These are phyloP conservation scores for Gymnocypris eckloni DNA, from an alignment of 2,797 vertebrate species.

Conservation along the genomic window DNA sequence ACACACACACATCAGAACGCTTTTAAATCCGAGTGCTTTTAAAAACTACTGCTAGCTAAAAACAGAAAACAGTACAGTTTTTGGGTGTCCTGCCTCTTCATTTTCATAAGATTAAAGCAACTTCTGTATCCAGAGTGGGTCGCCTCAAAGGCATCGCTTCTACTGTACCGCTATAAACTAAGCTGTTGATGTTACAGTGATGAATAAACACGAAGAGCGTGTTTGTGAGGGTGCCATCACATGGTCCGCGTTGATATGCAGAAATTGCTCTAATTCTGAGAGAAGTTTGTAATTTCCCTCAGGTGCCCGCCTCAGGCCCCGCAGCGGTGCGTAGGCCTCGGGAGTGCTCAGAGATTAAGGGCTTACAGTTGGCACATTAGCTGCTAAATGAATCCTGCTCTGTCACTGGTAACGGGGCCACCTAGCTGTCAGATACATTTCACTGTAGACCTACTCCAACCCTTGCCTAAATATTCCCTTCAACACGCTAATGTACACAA, in stretches of 20 bases:
- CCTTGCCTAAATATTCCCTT: background rate
- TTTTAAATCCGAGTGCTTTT: background rate
- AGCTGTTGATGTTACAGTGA: background rate
- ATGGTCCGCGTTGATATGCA: slow-evolving; percentile 30
- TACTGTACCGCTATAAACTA: slow-evolving; percentile 37
- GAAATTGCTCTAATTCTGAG: slow-evolving; percentile 40
- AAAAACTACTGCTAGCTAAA: slow-evolving; percentile 45
- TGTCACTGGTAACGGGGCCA: slow-evolving; percentile 43
- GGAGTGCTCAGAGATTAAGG: slow-evolving; percentile 48
- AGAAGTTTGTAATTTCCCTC: slow-evolving; percentile 45
- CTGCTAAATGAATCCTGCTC: slow-evolving; percentile 49
- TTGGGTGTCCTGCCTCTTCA: slow-evolving; percentile 26
- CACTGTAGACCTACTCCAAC: slow-evolving; percentile 11
- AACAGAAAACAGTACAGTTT: slow-evolving; percentile 44
- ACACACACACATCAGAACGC: background rate
- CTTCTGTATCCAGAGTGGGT: slow-evolving; percentile 41
- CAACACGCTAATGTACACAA: background rate
- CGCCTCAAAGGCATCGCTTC: slow-evolving; percentile 19
- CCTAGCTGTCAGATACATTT: slow-evolving; percentile 38
- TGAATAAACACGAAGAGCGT: slow-evolving; percentile 31
- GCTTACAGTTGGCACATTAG: slow-evolving; percentile 49
- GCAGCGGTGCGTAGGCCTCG: slow-evolving; percentile 32
- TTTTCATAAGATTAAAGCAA: slow-evolving; percentile 53
- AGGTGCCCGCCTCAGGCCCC: slow-evolving; percentile 22
- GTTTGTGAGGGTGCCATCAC: slow-evolving; percentile 36